phyloP scores from a whole-genome alignment of 2,797 vertebrate species.

The Poeciliopsis gracilis region DNA sequence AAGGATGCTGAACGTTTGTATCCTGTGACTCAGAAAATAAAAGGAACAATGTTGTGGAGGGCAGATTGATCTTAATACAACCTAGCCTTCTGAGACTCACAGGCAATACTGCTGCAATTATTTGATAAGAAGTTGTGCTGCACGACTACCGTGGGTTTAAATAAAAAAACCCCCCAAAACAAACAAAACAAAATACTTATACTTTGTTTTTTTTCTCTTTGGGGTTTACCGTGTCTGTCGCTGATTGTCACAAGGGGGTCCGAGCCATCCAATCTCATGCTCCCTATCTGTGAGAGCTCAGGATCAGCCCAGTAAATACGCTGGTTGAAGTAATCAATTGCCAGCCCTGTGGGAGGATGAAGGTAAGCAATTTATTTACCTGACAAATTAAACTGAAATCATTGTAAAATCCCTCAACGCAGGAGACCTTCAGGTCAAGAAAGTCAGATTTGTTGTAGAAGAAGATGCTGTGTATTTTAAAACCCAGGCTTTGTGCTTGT shows the following conservation, averaged over 20 bases:
- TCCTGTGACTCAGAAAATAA: constrained; percentile 12
- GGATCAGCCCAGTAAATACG: constrained; percentile 98
- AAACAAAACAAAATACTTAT: constrained; percentile 2
- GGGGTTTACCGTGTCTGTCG: constrained; percentile 88
- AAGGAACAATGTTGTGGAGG: not conserved
- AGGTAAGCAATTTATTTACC: constrained; percentile 66
- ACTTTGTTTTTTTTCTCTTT: constrained; percentile 32
- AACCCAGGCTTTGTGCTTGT: constrained; percentile 20
- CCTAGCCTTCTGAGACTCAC: constrained; percentile 19
- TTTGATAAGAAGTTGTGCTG: constrained; percentile 38
- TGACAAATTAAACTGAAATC: constrained; percentile 64
- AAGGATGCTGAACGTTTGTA: constrained; percentile 14
- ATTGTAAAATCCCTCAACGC: constrained; percentile 38
- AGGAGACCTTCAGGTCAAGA: constrained; percentile 33
- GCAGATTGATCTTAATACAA: constrained; percentile 24
- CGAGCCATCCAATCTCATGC: constrained; percentile 92
- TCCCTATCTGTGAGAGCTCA: constrained; percentile 94
- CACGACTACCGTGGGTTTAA: constrained; percentile 22
- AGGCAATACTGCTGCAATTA: constrained; percentile 35
- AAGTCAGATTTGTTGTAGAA: constrained; percentile 13
- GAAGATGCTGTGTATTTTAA: constrained; percentile 7
- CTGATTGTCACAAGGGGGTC: constrained; percentile 88
- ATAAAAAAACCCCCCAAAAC: not conserved
- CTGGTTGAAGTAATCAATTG: constrained; percentile 94
- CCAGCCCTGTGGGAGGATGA: constrained; percentile 85